Evolutionary conservation across 2,113 vertebrate species (phyloP), one percentile per base, ranked within the genome.

Genomic region (Ochotona princeps): DNA sequence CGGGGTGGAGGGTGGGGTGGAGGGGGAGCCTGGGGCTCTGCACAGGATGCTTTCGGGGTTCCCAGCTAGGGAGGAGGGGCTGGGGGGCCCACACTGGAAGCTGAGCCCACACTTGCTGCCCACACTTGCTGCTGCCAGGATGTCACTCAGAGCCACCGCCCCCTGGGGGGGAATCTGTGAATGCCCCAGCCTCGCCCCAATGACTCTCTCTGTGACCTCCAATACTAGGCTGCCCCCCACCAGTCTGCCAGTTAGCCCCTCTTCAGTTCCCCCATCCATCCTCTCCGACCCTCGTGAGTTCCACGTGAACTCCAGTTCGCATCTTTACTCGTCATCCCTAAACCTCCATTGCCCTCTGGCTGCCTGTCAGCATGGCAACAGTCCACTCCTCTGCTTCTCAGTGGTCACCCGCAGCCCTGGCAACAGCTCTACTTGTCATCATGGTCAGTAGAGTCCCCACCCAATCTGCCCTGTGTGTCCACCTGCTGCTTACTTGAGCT

Each of bases 111-210:
- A 44, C 38, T 44, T 44, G 38, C 38, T 44, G 38, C 38, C 38
- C 38, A 4, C 38, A 44, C 38, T 44, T 97, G 95, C 70, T 97
- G 96, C 84, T 97, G 94, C 70, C 26, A 75, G 0, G 95, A 97
- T 82, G 95, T 89, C 60, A 93, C 88, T 89, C 96, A 90, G 13
- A 94, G 75, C 2, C 95, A 89, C 35, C 44, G 83, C 9, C 92
- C 60, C 91, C 47, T 88, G 96, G 32, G 95, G 87, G 30, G 38
- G 38, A 44, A 44, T 44, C 65, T 75, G 60, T 60, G 96, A 84
- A 32, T 83, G 92, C 14, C 82, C 9, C 65, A 89, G n/a, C 8
- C 79, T 44, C 38, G 38, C 38, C 38, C 83, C 21, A 67, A 25
- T 66, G 51, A 2, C 23, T 75, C 30, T 69, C 8, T 47, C 30